Evolutionary conservation across 2,797 vertebrate genomes (phyloP).

Genomic region (Luscinia megarhynchos): DNA sequence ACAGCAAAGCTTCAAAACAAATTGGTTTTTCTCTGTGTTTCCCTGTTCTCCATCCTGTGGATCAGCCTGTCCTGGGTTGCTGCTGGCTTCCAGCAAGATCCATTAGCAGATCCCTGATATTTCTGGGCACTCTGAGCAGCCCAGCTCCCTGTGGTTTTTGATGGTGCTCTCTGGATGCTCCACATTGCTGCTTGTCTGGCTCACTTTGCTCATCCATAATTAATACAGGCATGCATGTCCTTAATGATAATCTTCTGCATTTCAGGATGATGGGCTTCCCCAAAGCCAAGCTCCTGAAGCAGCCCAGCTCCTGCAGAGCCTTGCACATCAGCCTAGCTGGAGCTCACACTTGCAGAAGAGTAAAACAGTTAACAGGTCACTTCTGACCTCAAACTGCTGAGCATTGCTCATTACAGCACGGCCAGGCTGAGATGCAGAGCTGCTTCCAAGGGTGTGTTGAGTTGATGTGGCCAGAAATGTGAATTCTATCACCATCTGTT

Average conservation of each 20-base stretch:
- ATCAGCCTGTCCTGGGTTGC: not conserved
- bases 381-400: not conserved
- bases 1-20: not conserved
- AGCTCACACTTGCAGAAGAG: not conserved
- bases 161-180: not conserved
- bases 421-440: not conserved
- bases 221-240: not conserved
- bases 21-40: not conserved
- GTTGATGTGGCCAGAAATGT: too few relatives aligned
- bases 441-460: not conserved
- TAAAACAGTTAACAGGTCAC: not conserved
- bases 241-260: not conserved
- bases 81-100: not conserved
- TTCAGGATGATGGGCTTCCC: not conserved
- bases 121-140: not conserved
- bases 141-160: constrained; percentile 35
- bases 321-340: not conserved
- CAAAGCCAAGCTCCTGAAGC: not conserved
- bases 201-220: not conserved
- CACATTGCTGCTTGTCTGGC: not conserved
- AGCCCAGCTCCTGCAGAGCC: not conserved
- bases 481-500: too few relatives aligned
- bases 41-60: not conserved
- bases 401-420: not conserved
- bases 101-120: not conserved